Evolutionary conservation across 2,888 invertebrate genomes (phyloP).

Genomic region (Eupithecia subfuscata): DNA sequence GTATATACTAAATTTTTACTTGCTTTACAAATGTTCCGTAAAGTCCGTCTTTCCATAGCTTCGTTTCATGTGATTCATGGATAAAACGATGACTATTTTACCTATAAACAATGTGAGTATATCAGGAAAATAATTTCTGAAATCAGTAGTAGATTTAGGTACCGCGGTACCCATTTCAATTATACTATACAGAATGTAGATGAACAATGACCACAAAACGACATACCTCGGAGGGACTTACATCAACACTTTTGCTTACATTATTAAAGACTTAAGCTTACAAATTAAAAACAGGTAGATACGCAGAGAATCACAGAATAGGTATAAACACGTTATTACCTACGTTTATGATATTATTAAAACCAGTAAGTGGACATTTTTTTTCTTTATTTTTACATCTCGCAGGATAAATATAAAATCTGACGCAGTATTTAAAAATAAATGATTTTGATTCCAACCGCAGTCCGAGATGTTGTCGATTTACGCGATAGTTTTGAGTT

Average conservation of each 20-base stretch:
- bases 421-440: constrained; percentile 6
- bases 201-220: neutral
- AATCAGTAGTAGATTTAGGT: neutral
- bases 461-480: constrained; percentile 19
- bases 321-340: constrained; percentile 7
- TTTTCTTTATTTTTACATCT: constrained; percentile 6
- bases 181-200: neutral
- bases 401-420: constrained; percentile 17
- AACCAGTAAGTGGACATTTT: constrained; percentile 5
- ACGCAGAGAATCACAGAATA: constrained; percentile 6
- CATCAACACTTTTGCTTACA: neutral
- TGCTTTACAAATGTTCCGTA: too few species aligned
- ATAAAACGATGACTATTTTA: neutral
- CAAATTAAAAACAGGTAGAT: neutral
- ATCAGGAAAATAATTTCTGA: neutral
- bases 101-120: neutral
- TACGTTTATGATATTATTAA: neutral
- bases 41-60: neutral
- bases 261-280: neutral
- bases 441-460: neutral
- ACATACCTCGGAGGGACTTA: neutral
- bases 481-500: constrained; percentile 20
- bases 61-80: neutral
- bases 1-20: too few species aligned
- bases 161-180: neutral